Base-by-base conservation (phyloP, 1,140 invertebrate species). In the Aphelenchoides besseyi region DNA sequence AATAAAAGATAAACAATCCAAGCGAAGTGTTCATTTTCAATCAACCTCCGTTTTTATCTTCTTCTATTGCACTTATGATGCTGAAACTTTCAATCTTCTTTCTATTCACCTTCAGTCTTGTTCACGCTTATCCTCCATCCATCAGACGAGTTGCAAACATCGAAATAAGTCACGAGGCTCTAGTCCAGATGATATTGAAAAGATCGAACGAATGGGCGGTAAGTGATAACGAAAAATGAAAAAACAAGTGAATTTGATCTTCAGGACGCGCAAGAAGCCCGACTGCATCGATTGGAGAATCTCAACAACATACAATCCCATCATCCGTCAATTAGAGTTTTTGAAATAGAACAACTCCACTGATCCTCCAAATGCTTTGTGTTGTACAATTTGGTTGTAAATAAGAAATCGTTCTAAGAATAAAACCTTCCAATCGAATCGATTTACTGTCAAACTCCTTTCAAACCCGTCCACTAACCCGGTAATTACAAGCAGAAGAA, bases 121-220 rank as follows among this genome's bases (percentile, higher is more conserved):
- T 48, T 23, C 12, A 12, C 41, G 41, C 41, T 23, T 23, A 48
- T 16, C 41, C 23, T 23, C 12, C 41, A 12, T 12, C 41, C 23
- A 16, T 48, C 41, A 23, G 41, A 23, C 41, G 41, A 12, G 41
- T 12, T 16, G 23, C 41, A 23, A 48, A 48, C 41, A 23, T 16
- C 41, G 41, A 48, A 23, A 48, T 48, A 23, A 48, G 12, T 23
- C 41, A 48, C 41, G 41, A 48, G 41, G 12, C 12, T 16, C 23
- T 48, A 48, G 41, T 48, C 12, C 41, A 48, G 23, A 48, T 48
- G 41, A 48, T 48, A 12, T 12, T 16, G 41, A 12, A 23, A 23
- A 48, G 41, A 48, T 48, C 41, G 41, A 48, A 48, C 41, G 41
- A 48, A 23, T 48, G 41, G 41, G 41, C 41, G 41, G 41, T 48